Percentiles rank a stretch among this genome's conserved stretches.
phyloP scores from a whole-genome alignment of 2,797 vertebrate species.

The Mustela erminea region DNA sequence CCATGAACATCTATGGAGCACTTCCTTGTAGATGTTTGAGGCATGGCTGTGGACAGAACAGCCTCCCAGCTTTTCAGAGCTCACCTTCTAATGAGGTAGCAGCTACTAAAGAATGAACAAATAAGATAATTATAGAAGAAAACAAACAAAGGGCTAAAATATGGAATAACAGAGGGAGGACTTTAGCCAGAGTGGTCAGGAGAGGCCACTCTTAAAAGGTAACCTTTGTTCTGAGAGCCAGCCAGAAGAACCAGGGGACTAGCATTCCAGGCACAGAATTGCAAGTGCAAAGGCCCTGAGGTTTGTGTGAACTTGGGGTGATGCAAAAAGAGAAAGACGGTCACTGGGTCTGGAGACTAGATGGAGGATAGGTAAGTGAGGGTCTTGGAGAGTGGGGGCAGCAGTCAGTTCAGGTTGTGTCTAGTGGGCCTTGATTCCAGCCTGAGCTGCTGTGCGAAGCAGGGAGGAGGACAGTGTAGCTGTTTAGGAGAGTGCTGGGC shows the following conservation, averaged over 20 bases:
- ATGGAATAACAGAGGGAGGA: neutral
- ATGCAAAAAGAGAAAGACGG: neutral
- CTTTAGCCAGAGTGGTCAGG: neutral
- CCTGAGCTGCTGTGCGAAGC: neutral
- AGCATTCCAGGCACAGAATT: neutral
- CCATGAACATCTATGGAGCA: neutral
- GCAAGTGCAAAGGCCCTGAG: constrained; percentile 1
- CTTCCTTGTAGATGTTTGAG: neutral
- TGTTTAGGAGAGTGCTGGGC: neutral
- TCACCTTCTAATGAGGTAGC: neutral
- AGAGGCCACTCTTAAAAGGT: neutral
- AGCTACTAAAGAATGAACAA: constrained; percentile 37
- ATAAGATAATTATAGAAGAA: neutral
- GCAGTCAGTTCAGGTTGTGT: neutral
- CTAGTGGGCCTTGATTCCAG: rapidly evolving
- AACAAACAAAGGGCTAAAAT: constrained; percentile 48
- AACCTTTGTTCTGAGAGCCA: constrained; percentile 36
- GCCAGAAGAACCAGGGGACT: neutral
- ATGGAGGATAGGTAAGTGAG: neutral
- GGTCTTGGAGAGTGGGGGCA: neutral
- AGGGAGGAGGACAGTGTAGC: neutral
- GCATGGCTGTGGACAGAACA: neutral
- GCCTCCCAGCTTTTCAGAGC: neutral
- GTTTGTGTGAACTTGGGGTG: neutral
- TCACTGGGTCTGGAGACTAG: neutral